These are phyloP conservation scores for Drosophila conformis DNA, from an alignment of 2,888 invertebrate species.

Conservation along the genomic window DNA sequence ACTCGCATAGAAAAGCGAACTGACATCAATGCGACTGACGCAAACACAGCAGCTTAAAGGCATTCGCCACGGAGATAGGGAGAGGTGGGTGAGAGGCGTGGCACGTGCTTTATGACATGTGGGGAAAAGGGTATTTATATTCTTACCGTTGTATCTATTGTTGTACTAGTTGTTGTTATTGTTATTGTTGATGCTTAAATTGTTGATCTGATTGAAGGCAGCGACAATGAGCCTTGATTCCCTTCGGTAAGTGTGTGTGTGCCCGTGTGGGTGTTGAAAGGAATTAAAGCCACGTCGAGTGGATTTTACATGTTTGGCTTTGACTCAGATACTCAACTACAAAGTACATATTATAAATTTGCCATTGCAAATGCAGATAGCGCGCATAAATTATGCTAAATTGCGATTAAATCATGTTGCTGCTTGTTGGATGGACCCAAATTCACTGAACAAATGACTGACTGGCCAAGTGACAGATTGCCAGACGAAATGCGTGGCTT, in stretches of 20 bases:
- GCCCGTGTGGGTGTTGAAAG: background rate
- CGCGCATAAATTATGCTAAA: constrained; percentile 53
- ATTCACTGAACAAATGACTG: constrained; percentile 24
- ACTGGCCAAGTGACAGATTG: constrained; percentile 34
- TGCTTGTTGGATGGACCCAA: constrained; percentile 2
- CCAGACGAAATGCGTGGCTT: constrained; percentile 22
- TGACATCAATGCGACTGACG: constrained; percentile 20
- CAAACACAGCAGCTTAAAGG: constrained; percentile 20
- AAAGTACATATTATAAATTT: background rate
- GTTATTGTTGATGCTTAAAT: constrained; percentile 25
- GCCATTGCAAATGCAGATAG: constrained; percentile 13
- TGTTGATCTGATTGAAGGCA: constrained; percentile 47
- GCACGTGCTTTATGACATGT: constrained; percentile 33
- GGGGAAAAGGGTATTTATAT: constrained; percentile 23
- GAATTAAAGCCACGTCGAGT: constrained; percentile 3
- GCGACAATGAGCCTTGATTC: constrained; percentile 34
- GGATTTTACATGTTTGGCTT: constrained; percentile 22
- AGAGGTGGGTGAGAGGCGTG: background rate
- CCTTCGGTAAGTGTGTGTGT: background rate
- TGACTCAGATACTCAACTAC: background rate
- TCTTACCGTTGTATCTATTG: constrained; percentile 5
- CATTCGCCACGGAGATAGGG: constrained; percentile 6
- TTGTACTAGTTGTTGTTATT: constrained; percentile 7
- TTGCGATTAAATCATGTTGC: constrained; percentile 47
- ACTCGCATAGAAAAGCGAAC: constrained; percentile 15